Base-by-base conservation (phyloP, 2,113 vertebrate species). In the Rhinogobius similis region DNA sequence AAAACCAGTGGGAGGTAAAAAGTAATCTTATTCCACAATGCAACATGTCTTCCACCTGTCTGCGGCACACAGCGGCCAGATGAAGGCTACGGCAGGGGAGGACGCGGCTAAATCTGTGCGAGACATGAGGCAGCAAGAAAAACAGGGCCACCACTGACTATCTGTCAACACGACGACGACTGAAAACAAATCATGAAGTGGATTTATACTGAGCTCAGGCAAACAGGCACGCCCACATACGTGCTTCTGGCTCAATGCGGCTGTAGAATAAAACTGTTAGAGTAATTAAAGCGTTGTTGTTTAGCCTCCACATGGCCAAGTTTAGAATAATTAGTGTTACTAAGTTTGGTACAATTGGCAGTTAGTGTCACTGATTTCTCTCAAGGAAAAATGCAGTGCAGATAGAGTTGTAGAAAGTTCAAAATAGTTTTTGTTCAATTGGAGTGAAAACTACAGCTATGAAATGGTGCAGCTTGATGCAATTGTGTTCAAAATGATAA, bases 181-280 rank as follows among this genome's bases (percentile, higher is more conserved):
- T 4, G 24, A 50, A 63, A 65, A 58, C 38, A 39, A 29, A 38
- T 23, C 11, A 39, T 41, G 18, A 61, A 21, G 36, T 36, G 61
- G 23, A 64, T 36, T 67, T 36, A 53, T 41, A 12, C 46, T 24
- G 24, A 24, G 41, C 21, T 73, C 48, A 56, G 66, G 68, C 50
- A 71, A 67, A 62, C 53, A 70, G 46, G 70, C 48, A 85, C 78
- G 23, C 76, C 78, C 68, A 58, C 72, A 65, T 2, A n/a, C n/a
- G 23, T 36, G 21, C 23, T 70, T n/a, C 48, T 68, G 72, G 68
- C 68, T 82, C 69, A 26, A 24, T 68, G 53, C 26, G 56, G 0
- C 59, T 50, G 24, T 38, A 27, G n/a, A n/a, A n/a, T n/a, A 65
- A 44, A 21, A 36, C 32, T 36, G 65, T 39, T 13, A 70, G 38